Conservation (phyloP, 2,888 invertebrate species). For the Orchesella flavescens region DNA sequence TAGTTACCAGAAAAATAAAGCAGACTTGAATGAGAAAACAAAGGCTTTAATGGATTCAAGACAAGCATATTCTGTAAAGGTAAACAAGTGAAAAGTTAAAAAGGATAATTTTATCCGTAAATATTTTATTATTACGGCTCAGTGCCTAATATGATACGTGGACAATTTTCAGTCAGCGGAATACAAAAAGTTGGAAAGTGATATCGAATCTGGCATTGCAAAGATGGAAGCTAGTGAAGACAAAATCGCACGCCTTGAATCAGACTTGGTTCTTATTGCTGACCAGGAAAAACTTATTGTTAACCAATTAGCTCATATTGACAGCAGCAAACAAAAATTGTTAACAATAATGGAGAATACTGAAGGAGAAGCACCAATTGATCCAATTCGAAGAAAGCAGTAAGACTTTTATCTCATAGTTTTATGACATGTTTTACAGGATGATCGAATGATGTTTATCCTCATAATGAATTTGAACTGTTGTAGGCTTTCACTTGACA, state of each 20-base stretch:
- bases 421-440: not conserved
- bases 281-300: slow-evolving; percentile 71
- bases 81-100: slow-evolving; percentile 16
- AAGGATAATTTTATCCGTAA: too few relatives aligned
- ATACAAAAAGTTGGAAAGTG: slow-evolving; percentile 64
- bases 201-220: slow-evolving; percentile 66
- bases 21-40: slow-evolving; percentile 58
- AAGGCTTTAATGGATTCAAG: slow-evolving; percentile 61
- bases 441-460: too few relatives aligned
- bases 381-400: slow-evolving; percentile 47
- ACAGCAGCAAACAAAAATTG: slow-evolving; percentile 71
- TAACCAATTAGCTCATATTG: slow-evolving; percentile 70
- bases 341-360: slow-evolving; percentile 71
- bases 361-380: slow-evolving; percentile 62
- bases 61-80: slow-evolving; percentile 55
- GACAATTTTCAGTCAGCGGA: slow-evolving; percentile 33
- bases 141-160: too few relatives aligned
- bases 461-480: too few relatives aligned
- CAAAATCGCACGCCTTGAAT: slow-evolving; percentile 68
- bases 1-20: slow-evolving; percentile 63
- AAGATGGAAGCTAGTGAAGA: slow-evolving; percentile 69
- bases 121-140: too few relatives aligned
- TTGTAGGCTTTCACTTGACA: slow-evolving; percentile 45
- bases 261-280: slow-evolving; percentile 69
- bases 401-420: slow-evolving; percentile 2